Percentiles rank a stretch among this genome's conserved stretches.
These are phyloP conservation scores for Eulithis prunata DNA, from an alignment of 2,888 invertebrate species.

Conservation along the genomic window DNA sequence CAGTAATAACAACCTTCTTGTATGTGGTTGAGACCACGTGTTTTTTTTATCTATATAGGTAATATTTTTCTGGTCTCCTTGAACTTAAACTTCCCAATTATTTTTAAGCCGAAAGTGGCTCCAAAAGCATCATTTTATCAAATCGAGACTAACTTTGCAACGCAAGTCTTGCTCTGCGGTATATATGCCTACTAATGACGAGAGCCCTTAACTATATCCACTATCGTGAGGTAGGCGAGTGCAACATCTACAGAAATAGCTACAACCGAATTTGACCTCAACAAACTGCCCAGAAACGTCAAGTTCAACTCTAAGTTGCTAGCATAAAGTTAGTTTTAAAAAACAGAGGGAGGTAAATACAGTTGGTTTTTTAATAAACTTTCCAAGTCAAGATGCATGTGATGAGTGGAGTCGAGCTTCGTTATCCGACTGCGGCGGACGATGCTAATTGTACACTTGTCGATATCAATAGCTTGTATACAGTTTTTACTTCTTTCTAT, in stretches of 20 bases:
- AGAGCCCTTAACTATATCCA: constrained; percentile 64
- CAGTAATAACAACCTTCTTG: too few species aligned
- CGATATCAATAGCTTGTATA: constrained; percentile 50
- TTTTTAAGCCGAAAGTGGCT: constrained; percentile 18
- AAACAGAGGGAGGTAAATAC: constrained; percentile 20
- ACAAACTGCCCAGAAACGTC: not conserved
- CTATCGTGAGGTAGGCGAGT: constrained; percentile 58
- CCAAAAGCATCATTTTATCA: constrained; percentile 42
- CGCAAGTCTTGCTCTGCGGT: constrained; percentile 49
- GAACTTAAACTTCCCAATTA: not conserved
- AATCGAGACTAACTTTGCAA: constrained; percentile 44
- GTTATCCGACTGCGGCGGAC: constrained; percentile 67
- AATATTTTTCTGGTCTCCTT: too few species aligned
- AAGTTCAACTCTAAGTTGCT: constrained; percentile 28
- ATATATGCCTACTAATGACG: constrained; percentile 56
- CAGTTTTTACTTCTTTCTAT: constrained; percentile 31
- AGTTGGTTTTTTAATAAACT: constrained; percentile 52
- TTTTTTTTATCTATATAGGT: too few species aligned
- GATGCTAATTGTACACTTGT: constrained; percentile 72
- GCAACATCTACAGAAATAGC: constrained; percentile 56
- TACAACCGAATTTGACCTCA: constrained; percentile 37
- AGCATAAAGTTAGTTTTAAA: constrained; percentile 32
- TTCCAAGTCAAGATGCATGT: constrained; percentile 65
- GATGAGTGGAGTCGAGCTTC: constrained; percentile 69
- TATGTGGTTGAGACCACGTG: too few species aligned